phyloP scores from a whole-genome alignment of 2,113 vertebrate genomes.

The Nyctibius bracteatus region DNA sequence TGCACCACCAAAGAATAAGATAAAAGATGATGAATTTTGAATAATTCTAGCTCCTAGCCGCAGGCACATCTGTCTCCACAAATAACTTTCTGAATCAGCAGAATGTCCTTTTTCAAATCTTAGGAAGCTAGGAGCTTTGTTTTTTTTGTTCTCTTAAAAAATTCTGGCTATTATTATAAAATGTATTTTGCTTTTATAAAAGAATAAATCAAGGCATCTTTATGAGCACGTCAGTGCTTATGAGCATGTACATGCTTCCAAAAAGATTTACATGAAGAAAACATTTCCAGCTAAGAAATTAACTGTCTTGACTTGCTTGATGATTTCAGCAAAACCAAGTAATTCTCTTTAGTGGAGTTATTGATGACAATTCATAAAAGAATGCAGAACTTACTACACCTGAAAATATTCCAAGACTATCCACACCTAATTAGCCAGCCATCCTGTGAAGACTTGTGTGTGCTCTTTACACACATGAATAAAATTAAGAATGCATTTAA shows the following conservation, averaged over 20 bases:
- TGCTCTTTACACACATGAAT: slow-evolving; percentile 27
- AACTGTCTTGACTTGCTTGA: background rate
- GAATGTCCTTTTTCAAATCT: background rate
- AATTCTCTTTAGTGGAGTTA: background rate
- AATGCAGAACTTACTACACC: background rate
- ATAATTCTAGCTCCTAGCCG: background rate
- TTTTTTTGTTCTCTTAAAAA: background rate
- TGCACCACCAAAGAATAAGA: background rate
- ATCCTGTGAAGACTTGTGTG: slow-evolving; percentile 12
- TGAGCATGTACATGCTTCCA: background rate
- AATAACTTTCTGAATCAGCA: slow-evolving; percentile 15
- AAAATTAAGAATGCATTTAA: slow-evolving; percentile 12
- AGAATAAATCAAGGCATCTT: background rate
- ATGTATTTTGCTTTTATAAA: background rate
- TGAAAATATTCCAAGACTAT: slow-evolving; percentile 25
- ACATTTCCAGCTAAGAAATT: background rate
- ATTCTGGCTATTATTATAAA: background rate
- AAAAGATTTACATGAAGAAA: background rate
- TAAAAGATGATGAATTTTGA: slow-evolving; percentile 23
- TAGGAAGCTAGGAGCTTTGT: background rate
- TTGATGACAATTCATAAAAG: slow-evolving; percentile 14
- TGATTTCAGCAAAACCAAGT: background rate
- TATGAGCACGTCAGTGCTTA: background rate
- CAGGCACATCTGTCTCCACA: background rate
- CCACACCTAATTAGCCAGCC: background rate